A percentile compares a stretch with the other conserved stretches of the same genome.
phyloP scores from a whole-genome alignment of 2,797 vertebrate genomes.

The Intellagama lesueurii region DNA sequence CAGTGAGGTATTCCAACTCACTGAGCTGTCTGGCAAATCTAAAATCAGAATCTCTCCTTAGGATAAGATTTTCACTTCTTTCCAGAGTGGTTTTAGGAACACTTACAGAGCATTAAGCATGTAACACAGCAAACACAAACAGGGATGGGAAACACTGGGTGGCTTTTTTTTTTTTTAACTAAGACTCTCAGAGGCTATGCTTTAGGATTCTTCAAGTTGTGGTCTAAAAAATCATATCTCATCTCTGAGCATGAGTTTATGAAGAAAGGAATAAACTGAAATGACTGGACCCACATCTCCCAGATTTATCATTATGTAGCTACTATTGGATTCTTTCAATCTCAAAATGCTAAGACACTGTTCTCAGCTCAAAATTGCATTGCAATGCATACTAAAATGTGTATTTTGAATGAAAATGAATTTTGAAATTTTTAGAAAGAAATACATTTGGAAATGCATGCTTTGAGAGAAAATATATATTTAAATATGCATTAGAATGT shows the following conservation, averaged over 20 bases:
- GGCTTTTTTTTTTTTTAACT: too few relatives aligned
- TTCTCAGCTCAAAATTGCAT: neutral
- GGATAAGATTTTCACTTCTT: neutral
- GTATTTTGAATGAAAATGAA: neutral
- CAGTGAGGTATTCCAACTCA: too few relatives aligned
- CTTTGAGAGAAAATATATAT: too few relatives aligned
- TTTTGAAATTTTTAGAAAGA: neutral
- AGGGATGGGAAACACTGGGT: too few relatives aligned
- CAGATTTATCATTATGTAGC: neutral
- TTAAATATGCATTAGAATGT: too few relatives aligned
- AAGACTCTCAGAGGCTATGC: too few relatives aligned
- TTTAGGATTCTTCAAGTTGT: neutral
- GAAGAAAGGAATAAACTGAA: neutral
- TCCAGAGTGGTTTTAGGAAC: neutral
- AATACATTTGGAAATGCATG: neutral
- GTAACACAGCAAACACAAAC: too few relatives aligned
- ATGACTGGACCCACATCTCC: neutral
- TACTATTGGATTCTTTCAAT: neutral
- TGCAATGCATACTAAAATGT: neutral
- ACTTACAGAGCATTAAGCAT: neutral
- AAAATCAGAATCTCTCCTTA: neutral
- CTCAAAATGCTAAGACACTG: too few relatives aligned
- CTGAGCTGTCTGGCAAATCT: neutral
- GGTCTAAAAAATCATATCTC: neutral
- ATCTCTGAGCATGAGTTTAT: neutral